phyloP scores from a whole-genome alignment of 1,140 invertebrate species.

The Helicoverpa armigera region DNA sequence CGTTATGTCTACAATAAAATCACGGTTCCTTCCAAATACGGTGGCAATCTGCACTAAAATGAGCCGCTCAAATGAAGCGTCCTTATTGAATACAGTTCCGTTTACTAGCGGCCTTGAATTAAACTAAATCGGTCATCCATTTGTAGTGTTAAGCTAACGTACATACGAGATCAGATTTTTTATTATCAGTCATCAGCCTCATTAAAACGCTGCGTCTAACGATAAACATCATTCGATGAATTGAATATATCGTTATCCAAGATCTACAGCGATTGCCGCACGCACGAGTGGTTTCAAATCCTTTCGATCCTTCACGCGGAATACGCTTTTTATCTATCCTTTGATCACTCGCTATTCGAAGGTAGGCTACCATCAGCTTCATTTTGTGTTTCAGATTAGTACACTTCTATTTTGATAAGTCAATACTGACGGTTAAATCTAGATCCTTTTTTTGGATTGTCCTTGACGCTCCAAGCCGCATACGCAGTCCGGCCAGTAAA shows the following conservation, averaged over 20 bases:
- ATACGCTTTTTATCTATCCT: slow-evolving; percentile 57
- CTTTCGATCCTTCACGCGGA: slow-evolving; percentile 52
- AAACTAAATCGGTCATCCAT: slow-evolving; percentile 19
- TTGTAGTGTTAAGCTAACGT: slow-evolving; percentile 9
- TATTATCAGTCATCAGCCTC: slow-evolving; percentile 36
- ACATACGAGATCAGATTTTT: slow-evolving; percentile 42
- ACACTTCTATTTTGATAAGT: slow-evolving; percentile 24
- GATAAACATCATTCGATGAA: slow-evolving; percentile 52
- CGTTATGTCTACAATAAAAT: slow-evolving; percentile 46
- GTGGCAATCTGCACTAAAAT: slow-evolving; percentile 51
- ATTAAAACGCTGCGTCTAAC: slow-evolving; percentile 38
- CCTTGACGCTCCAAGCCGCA: slow-evolving; percentile 28
- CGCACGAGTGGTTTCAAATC: slow-evolving; percentile 59
- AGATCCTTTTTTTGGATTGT: neutral
- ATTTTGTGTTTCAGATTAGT: slow-evolving; percentile 21
- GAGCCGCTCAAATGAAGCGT: slow-evolving; percentile 57
- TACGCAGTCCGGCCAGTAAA: slow-evolving; percentile 49
- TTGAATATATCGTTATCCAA: slow-evolving; percentile 54
- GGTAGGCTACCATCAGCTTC: slow-evolving; percentile 43
- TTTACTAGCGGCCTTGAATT: slow-evolving; percentile 34
- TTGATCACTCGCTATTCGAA: slow-evolving; percentile 62
- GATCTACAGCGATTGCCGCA: slow-evolving; percentile 54
- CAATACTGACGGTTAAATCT: neutral
- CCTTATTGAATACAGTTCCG: slow-evolving; percentile 49
- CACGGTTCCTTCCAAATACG: slow-evolving; percentile 40